phyloP scores from a whole-genome alignment of 1,140 invertebrate genomes.

The Acyrthosiphon pisum region DNA sequence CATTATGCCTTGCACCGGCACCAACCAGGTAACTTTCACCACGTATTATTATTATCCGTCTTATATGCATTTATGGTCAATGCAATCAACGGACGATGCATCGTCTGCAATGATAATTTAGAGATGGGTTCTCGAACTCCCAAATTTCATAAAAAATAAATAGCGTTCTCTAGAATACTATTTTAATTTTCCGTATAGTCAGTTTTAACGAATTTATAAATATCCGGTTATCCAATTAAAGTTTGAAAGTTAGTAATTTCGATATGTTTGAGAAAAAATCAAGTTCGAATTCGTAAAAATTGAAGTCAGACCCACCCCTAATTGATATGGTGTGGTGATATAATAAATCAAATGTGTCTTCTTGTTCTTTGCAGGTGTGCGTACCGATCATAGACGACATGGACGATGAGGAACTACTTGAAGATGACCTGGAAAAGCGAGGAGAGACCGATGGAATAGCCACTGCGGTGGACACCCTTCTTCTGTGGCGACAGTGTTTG shows the following conservation, averaged over 20 bases:
- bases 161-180: too few species aligned
- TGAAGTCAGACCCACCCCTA: too few species aligned
- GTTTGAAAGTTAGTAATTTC: not conserved
- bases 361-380: not conserved
- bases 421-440: not conserved
- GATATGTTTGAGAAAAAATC: not conserved
- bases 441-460: not conserved
- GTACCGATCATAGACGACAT: not conserved
- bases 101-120: not conserved
- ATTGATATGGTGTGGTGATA: not conserved
- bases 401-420: slow-evolving; percentile 18
- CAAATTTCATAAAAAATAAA: not conserved
- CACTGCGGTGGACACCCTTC: not conserved
- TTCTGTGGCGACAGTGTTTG: slow-evolving; percentile 27
- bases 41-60: not conserved
- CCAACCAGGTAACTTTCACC: slow-evolving; percentile 31
- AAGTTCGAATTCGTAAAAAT: too few species aligned
- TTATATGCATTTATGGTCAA: not conserved
- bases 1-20: slow-evolving; percentile 15
- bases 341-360: not conserved
- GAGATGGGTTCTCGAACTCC: not conserved
- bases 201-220: not conserved
- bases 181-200: not conserved
- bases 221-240: not conserved
- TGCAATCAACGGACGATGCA: not conserved